Evolutionary conservation across 2,797 vertebrate species (phyloP).

Genomic region (Enteromius treurensis): DNA sequence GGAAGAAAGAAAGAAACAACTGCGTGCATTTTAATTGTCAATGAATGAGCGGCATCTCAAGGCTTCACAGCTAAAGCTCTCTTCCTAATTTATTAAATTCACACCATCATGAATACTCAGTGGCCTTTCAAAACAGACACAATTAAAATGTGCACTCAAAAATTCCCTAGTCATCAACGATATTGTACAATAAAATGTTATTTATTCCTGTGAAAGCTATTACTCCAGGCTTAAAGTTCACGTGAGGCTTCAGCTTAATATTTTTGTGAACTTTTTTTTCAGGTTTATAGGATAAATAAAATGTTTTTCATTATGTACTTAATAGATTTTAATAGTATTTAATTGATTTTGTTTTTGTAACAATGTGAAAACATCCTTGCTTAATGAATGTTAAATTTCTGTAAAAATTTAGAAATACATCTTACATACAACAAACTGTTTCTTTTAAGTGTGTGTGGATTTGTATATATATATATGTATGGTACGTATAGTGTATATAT

Average conservation of each 20-base stretch:
- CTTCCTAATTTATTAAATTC: conserved; percentile 20
- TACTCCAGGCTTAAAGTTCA: not conserved
- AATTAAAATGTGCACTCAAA: conserved; percentile 16
- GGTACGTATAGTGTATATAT: no score
- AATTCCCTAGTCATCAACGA: not conserved
- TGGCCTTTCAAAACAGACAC: not conserved
- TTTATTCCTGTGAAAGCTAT: not conserved
- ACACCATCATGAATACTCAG: conserved; percentile 17
- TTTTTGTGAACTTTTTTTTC: not conserved
- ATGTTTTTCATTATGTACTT: no score
- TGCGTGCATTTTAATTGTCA: conserved; percentile 25
- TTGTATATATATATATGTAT: not conserved
- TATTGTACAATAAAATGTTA: not conserved
- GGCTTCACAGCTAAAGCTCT: conserved; percentile 17
- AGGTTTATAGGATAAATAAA: not conserved
- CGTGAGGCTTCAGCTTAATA: not conserved
- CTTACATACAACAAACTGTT: not conserved
- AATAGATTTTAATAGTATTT: no score
- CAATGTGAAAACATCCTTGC: not conserved
- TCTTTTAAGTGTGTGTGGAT: not conserved
- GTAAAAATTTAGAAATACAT: not conserved
- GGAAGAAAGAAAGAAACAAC: conserved; percentile 7
- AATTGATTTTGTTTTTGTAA: no score
- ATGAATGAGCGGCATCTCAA: conserved; percentile 37
- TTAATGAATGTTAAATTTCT: not conserved